A percentile compares a stretch with the other conserved stretches of the same genome.
Evolutionary conservation across 2,888 invertebrate genomes (phyloP).

Genomic region (Drosophila peninsularis): DNA sequence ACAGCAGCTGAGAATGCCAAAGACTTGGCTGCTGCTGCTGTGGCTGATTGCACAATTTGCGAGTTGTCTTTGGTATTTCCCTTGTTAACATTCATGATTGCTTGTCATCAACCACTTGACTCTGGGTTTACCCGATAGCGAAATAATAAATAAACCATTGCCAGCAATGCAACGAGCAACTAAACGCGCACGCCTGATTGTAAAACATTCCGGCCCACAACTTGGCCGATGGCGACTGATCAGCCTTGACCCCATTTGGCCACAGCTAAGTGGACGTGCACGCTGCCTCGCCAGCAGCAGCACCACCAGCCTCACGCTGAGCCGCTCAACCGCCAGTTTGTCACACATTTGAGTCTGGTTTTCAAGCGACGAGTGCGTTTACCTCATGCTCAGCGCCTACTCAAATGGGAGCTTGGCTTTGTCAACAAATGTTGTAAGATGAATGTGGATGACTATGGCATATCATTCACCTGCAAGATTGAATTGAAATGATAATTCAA

Average conservation of each 20-base stretch:
- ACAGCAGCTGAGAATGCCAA: conserved; percentile 27
- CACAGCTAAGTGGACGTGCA: conserved; percentile 65
- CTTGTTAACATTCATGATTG: conserved; percentile 39
- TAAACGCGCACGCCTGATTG: conserved; percentile 13
- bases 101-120: conserved; percentile 16
- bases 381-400: not conserved
- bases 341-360: conserved; percentile 46
- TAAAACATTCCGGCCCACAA: conserved; percentile 32
- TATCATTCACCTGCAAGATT: not conserved
- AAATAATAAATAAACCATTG: conserved; percentile 14
- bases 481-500: not conserved
- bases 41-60: conserved; percentile 28
- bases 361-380: conserved; percentile 14
- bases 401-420: conserved; percentile 8
- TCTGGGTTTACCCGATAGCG: conserved; percentile 30
- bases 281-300: conserved; percentile 20
- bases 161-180: conserved; percentile 24
- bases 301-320: conserved; percentile 15
- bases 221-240: conserved; percentile 6
- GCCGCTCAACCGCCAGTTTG: conserved; percentile 20
- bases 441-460: not conserved
- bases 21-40: conserved; percentile 8
- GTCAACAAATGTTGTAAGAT: not conserved
- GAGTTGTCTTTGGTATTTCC: conserved; percentile 40
- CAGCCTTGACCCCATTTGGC: conserved; percentile 73